phyloP scores from a whole-genome alignment of 2,113 vertebrate genomes.

The Ovis canadensis region DNA sequence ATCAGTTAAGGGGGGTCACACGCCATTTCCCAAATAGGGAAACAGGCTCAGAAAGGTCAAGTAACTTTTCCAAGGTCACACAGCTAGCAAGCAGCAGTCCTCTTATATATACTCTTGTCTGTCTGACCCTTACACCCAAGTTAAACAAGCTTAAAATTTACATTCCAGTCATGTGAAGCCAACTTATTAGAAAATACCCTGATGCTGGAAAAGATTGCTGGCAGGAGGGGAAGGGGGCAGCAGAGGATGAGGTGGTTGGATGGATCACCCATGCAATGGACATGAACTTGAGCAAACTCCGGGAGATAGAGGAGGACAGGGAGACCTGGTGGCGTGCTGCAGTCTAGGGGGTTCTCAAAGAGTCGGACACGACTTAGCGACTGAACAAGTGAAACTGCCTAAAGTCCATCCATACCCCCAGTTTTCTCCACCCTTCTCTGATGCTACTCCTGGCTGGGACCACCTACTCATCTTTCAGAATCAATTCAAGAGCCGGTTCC shows the following conservation, averaged over 20 bases:
- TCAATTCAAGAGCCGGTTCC: background rate
- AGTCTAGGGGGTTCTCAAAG: background rate
- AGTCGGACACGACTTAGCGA: accelerated
- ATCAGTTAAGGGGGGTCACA: accelerated
- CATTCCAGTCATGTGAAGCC: background rate
- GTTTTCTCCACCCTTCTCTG: background rate
- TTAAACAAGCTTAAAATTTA: background rate
- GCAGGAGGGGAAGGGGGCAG: background rate
- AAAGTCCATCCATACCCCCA: background rate
- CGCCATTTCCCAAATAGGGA: background rate
- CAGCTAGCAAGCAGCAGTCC: background rate
- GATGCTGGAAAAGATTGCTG: background rate
- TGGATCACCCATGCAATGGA: background rate
- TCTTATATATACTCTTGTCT: background rate
- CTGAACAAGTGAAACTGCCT: background rate
- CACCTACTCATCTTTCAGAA: background rate
- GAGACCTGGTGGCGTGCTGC: accelerated
- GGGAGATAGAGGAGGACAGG: background rate
- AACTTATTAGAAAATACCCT: background rate
- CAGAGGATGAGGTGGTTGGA: background rate
- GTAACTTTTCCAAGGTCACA: background rate
- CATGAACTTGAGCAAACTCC: background rate
- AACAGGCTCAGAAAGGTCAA: background rate
- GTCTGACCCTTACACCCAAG: background rate
- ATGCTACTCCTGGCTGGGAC: background rate